phyloP scores from a whole-genome alignment of 2,797 vertebrate species.

The Melanotaenia trifasciata region DNA sequence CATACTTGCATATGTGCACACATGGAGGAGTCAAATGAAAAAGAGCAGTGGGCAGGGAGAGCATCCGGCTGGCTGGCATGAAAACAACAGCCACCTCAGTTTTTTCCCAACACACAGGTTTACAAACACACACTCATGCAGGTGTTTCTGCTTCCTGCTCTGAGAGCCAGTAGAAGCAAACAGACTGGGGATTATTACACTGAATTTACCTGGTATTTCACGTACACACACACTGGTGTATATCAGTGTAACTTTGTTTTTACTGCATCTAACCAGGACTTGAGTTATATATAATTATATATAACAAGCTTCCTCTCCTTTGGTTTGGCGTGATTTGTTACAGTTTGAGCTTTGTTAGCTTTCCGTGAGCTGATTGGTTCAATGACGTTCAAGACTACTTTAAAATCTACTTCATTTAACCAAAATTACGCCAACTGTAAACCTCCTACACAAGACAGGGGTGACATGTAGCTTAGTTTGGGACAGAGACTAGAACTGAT shows the following conservation, averaged over 20 bases:
- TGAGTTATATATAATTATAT: neutral
- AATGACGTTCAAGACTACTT: neutral
- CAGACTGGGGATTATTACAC: constrained; percentile 71
- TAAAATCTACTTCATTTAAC: neutral
- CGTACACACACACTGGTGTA: neutral
- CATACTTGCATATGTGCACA: constrained; percentile 41
- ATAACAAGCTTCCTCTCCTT: neutral
- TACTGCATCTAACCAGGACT: neutral
- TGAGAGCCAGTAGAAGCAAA: constrained; percentile 70
- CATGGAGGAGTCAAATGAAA: constrained; percentile 67
- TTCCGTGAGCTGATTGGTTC: neutral
- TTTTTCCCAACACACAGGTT: constrained; percentile 47
- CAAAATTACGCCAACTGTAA: neutral
- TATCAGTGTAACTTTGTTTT: neutral
- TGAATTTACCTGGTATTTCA: constrained; percentile 52
- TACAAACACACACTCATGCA: constrained; percentile 55
- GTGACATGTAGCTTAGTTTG: neutral
- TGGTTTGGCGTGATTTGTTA: neutral
- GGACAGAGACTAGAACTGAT: neutral
- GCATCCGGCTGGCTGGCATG: constrained; percentile 80
- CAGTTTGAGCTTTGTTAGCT: neutral
- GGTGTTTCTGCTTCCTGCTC: constrained; percentile 78
- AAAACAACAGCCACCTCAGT: constrained; percentile 80
- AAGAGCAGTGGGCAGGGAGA: constrained; percentile 70
- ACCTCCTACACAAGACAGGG: neutral